A percentile compares a stretch with the other conserved stretches of the same genome.
These are phyloP conservation scores for Dasysyrphus albostriatus DNA, from an alignment of 2,888 invertebrate genomes.

Conservation along the genomic window DNA sequence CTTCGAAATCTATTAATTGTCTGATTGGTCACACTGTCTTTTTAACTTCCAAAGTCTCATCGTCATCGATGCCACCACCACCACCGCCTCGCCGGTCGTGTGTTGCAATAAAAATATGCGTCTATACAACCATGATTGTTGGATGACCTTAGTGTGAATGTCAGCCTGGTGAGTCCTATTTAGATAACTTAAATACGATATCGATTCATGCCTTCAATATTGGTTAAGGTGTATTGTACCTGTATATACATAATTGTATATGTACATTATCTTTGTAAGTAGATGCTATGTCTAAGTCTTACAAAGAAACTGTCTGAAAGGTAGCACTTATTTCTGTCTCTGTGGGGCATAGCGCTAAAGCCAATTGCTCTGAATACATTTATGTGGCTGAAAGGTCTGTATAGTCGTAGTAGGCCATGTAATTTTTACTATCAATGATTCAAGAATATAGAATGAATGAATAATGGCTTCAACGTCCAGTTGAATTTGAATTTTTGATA, in stretches of 20 bases:
- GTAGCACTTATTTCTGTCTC: background rate
- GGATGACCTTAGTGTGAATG: constrained; percentile 74
- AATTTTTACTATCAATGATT: background rate
- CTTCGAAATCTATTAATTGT: background rate
- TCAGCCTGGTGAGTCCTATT: constrained; percentile 69
- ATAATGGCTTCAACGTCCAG: background rate
- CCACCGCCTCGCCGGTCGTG: constrained; percentile 26
- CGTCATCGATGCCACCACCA: background rate
- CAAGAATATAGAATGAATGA: constrained; percentile 5
- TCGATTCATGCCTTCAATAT: constrained; percentile 71
- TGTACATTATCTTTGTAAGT: background rate
- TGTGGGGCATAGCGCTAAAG: background rate
- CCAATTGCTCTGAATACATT: constrained; percentile 4
- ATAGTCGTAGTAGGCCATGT: background rate
- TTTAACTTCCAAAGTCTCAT: background rate
- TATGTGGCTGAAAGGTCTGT: background rate
- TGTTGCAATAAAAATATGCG: constrained; percentile 60
- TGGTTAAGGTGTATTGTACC: constrained; percentile 35
- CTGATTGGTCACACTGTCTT: background rate
- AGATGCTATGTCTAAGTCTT: background rate
- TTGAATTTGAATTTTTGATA: background rate
- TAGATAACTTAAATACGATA: constrained; percentile 73
- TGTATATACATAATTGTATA: background rate
- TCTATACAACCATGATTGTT: constrained; percentile 30
- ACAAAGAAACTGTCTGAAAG: background rate